phyloP scores from a whole-genome alignment of 2,888 invertebrate species.

The Strigamia transsilvanica region DNA sequence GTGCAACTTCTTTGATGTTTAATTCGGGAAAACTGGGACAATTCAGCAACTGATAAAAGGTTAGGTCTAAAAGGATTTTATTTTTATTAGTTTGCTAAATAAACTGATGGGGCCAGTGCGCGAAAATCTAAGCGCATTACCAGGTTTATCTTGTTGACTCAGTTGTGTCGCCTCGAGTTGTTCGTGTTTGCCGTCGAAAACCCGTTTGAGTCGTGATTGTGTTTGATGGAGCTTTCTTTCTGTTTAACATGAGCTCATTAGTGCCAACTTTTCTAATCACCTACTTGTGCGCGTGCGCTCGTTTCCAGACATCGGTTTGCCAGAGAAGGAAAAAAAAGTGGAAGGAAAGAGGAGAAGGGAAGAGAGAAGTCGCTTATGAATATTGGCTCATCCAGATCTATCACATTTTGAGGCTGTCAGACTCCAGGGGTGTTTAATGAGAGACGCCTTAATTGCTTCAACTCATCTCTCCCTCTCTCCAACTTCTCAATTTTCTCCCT shows the following conservation, averaged over 20 bases:
- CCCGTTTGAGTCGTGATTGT: constrained; percentile 32
- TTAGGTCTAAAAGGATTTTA: neutral
- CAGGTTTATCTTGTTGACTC: constrained; percentile 46
- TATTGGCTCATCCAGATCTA: constrained; percentile 46
- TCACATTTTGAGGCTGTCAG: constrained; percentile 38
- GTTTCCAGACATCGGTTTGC: constrained; percentile 27
- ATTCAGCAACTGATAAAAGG: neutral
- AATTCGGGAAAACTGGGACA: constrained; percentile 2
- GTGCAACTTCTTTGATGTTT: constrained; percentile 27
- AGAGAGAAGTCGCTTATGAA: constrained; percentile 41
- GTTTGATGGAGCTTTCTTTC: constrained; percentile 45
- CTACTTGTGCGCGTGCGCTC: constrained; percentile 32
- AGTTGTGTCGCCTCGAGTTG: constrained; percentile 46
- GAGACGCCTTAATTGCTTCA: constrained; percentile 46
- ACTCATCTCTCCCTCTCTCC: constrained; percentile 30
- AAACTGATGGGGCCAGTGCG: constrained; percentile 32
- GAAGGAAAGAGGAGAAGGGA: constrained; percentile 33
- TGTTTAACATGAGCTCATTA: constrained; percentile 49
- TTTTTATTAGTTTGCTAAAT: constrained; percentile 24
- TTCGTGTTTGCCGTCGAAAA: constrained; percentile 41
- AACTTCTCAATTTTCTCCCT: constrained; percentile 45
- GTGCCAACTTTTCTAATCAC: constrained; percentile 47
- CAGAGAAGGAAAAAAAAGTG: neutral
- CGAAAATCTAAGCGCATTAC: constrained; percentile 20
- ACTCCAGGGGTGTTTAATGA: constrained; percentile 46